Evolutionary conservation across 2,888 invertebrate species (phyloP).

Genomic region (Bursaphelenchus okinawaensis): DNA sequence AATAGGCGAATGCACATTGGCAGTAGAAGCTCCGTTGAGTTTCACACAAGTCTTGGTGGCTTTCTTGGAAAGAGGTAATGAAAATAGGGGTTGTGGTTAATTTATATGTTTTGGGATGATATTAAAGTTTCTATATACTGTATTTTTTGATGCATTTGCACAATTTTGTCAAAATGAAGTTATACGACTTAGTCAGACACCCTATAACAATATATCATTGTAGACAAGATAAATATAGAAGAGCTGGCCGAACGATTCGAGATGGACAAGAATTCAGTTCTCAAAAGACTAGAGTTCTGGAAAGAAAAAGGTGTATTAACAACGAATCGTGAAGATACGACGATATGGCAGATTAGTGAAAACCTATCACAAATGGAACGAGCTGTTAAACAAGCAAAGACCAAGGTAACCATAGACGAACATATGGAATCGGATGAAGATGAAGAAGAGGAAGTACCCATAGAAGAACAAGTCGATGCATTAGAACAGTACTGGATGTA

Average conservation of each 20-base stretch:
- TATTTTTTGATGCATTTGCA: background rate
- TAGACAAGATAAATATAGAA: slow-evolving; percentile 38
- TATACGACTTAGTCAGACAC: background rate
- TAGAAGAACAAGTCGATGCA: slow-evolving; percentile 32
- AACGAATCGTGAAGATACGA: slow-evolving; percentile 7
- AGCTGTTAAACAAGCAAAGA: slow-evolving; percentile 5
- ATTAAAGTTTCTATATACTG: background rate
- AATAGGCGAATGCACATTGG: slow-evolving; percentile 31
- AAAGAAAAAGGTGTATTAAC: slow-evolving; percentile 20
- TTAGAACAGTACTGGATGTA: slow-evolving; percentile 55
- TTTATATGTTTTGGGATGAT: background rate
- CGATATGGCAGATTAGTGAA: slow-evolving; percentile 4
- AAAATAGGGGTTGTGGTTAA: background rate
- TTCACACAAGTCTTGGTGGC: slow-evolving; percentile 40
- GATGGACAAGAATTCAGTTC: slow-evolving; percentile 23
- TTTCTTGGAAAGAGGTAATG: slow-evolving; percentile 39
- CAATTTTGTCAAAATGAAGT: background rate
- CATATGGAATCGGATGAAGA: slow-evolving; percentile 20
- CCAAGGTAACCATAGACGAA: slow-evolving; percentile 10
- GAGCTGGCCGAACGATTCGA: slow-evolving; percentile 34
- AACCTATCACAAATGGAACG: slow-evolving; percentile 17
- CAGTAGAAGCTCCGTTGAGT: slow-evolving; percentile 34
- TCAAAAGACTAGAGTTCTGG: slow-evolving; percentile 43
- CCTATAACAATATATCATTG: slow-evolving; percentile 14
- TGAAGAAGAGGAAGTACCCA: slow-evolving; percentile 24